Evolutionary conservation across 2,797 vertebrate genomes (phyloP), one percentile per base, ranked within the genome.

Genomic region (Dermochelys coriacea): DNA sequence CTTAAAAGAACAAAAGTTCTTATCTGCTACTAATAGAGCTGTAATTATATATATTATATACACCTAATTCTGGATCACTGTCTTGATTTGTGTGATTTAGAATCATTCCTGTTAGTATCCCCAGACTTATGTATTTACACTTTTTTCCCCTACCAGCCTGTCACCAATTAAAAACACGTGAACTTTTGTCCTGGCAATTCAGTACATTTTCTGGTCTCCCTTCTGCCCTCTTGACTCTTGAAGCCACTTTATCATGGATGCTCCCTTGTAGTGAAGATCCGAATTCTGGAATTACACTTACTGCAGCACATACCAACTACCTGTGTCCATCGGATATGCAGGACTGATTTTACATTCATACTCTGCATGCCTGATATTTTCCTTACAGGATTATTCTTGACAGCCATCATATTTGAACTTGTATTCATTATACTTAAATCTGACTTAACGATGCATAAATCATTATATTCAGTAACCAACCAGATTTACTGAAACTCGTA

Each of bases 91-190:
- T 95, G 68, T 94, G 82, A 93, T 94, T 92, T 92, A 47, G 91
- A 96, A 94, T 94, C 19, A 0, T 94, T 97, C 95, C 89, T 97
- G 45, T 86, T 84, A 97, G 94, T 94, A 94, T 96, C 95, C 96
- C 96, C 97, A 89, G 80, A 94, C 92, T 97, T 94, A 96, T 94
- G 92, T 96, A 68, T 96, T 82, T 92, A 96, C 95, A 75, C 97
- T 96, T 97, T 97, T 94, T 97, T 96, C 97, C 96, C 96, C 27
- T 97, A 96, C 97, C 97, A 97, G 96, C 95, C 97, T 96, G 97
- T 97, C 97, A 97, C 96, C 97, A 97, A 97, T 97, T 97, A 97
- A 94, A 71, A 29, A 54, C 37, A 31, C 31, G 41, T 80, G 61
- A 49, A 71, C 45, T 84, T 86, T 80, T 45, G 84, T 49, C n/a